These are phyloP conservation scores for Limosa lapponica DNA, from an alignment of 2,797 vertebrate genomes.

Conservation along the genomic window DNA sequence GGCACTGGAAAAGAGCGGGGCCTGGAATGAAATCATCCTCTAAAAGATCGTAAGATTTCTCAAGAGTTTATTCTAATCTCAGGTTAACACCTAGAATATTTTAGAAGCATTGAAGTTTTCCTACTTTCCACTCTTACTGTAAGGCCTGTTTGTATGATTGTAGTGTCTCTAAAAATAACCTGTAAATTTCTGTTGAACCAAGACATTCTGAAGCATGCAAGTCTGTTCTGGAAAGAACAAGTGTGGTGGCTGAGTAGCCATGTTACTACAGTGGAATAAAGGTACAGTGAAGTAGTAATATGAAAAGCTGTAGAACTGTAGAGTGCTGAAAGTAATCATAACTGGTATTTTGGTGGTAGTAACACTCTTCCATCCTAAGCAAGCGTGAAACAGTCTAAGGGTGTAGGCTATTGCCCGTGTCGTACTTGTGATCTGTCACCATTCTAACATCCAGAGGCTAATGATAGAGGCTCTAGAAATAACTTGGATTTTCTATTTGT, in stretches of 20 bases:
- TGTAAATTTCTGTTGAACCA: background rate
- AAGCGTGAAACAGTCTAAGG: background rate
- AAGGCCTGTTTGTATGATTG: background rate
- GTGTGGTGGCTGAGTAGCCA: background rate
- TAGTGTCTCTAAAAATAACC: background rate
- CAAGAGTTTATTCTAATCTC: background rate
- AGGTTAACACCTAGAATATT: background rate
- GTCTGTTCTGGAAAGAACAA: background rate
- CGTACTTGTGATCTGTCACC: background rate
- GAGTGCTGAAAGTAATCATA: background rate
- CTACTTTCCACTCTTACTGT: background rate
- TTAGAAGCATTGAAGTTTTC: background rate
- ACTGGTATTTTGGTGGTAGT: background rate
- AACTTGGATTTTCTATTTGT: slow-evolving; percentile 8
- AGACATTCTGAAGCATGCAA: background rate
- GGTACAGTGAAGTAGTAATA: background rate
- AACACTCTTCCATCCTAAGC: background rate
- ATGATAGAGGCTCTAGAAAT: slow-evolving; percentile 2
- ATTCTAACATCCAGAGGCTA: background rate
- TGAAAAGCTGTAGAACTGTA: background rate
- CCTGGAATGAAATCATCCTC: background rate
- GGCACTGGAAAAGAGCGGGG: background rate
- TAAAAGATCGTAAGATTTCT: background rate
- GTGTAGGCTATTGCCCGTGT: rapidly evolving
- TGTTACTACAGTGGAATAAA: background rate